These are phyloP conservation scores for Polymixis lichenea DNA, from an alignment of 2,888 invertebrate species.

Conservation along the genomic window DNA sequence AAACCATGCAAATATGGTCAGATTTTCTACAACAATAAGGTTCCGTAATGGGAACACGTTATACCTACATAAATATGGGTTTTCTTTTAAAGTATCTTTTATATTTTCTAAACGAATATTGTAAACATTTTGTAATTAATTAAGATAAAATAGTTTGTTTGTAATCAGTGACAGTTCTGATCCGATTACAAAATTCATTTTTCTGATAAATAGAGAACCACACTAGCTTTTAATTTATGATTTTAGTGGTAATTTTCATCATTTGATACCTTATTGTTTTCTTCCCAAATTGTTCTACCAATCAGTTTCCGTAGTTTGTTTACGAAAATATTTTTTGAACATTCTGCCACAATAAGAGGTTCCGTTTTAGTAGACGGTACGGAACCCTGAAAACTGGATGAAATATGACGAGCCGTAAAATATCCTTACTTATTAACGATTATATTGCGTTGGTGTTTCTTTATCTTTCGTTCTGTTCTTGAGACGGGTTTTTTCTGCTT, in stretches of 20 bases:
- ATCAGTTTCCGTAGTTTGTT: not conserved
- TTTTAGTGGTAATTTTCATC: not conserved
- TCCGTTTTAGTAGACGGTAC: not conserved
- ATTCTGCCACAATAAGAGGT: conserved; percentile 11
- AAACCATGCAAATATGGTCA: conserved; percentile 14
- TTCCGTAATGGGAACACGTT: not conserved
- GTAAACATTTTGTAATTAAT: too few species aligned
- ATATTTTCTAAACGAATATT: not conserved
- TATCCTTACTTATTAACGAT: conserved; percentile 47
- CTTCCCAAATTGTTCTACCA: not conserved
- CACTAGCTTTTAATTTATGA: not conserved
- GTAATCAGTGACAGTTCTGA: not conserved
- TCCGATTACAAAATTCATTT: not conserved
- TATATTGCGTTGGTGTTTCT: conserved; percentile 28
- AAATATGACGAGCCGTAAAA: conserved; percentile 50
- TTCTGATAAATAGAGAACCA: not conserved
- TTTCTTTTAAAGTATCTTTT: not conserved
- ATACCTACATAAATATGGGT: not conserved
- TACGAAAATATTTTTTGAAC: not conserved
- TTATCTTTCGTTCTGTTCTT: conserved; percentile 20
- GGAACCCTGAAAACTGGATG: conserved; percentile 35
- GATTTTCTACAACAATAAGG: conserved; percentile 3
- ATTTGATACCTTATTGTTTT: too few species aligned
- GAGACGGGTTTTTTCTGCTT: not conserved
- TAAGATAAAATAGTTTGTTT: not conserved